Base-by-base conservation (phyloP, 2,797 vertebrate genomes). In the Bucorvus abyssinicus region DNA sequence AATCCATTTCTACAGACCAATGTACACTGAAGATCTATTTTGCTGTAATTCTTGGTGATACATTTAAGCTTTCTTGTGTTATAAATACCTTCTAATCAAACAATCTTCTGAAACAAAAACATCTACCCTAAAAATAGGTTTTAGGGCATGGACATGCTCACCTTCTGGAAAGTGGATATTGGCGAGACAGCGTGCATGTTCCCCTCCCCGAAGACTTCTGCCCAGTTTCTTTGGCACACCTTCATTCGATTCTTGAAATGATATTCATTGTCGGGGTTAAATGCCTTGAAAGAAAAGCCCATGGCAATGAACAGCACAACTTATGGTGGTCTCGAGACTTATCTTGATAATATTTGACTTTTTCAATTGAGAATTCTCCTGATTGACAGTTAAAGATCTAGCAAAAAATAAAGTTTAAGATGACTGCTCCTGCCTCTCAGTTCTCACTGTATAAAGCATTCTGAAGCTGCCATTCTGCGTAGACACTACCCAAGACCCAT, bases 161-260 rank as follows among this genome's bases (percentile, higher is more conserved):
- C 98, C 98, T 99, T 99, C 93, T 99, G 99, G 95, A 99, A 99
- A 68, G 98, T 97, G 95, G 99, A 99, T 81, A 98, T 97, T 23
- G 99, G 99, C 6, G 99, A 99, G 79, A 99, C 97, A 9, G 99
- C 99, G 92, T 99, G 99, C 98, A 98, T 99, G 97, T 98, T 99
- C 80, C 99, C 99, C 30, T 99, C 99, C 90, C 99, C 99, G 73
- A 99, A 99, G 75, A 99, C 98, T 88, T 99, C 99, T 16, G 98
- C 98, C 99, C 99, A 99, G 97, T 99, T 99, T 97, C 99, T 99
- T 95, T 99, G 99, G 96, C 98, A 99, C 5, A 98, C 97, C 97
- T 99, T 99, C 99, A 99, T 99, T 91, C 99, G 98, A 93, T 99
- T 99, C 98, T 99, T 99, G 97, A 99, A 99, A 97, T 99, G 99